Conservation (phyloP, 2,113 vertebrate genomes). For the Quiscalus mexicanus region DNA sequence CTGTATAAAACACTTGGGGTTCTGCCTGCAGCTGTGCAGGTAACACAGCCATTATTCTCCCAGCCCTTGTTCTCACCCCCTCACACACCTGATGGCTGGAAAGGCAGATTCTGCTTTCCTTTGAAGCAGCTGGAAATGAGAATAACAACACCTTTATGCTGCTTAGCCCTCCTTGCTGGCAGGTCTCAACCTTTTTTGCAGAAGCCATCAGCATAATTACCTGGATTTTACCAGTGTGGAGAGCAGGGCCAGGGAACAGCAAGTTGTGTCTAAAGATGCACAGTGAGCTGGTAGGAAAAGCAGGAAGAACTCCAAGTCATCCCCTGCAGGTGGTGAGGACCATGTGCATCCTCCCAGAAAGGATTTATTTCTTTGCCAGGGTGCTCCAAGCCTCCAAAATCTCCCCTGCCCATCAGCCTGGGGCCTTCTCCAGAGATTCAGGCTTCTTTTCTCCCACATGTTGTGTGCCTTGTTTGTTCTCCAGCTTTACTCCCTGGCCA, state of each 20-base stretch:
- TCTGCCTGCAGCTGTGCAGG: slow-evolving; percentile 7
- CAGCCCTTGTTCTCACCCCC: neutral
- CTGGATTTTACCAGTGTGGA: neutral
- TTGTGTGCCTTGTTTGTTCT: neutral
- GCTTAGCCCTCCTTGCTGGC: neutral
- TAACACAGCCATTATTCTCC: neutral
- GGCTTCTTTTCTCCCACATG: neutral
- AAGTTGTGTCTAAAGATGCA: neutral
- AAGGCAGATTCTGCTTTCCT: neutral
- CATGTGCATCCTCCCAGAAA: neutral
- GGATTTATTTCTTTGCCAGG: neutral
- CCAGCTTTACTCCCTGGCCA: neutral
- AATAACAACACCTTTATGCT: neutral
- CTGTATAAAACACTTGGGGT: neutral
- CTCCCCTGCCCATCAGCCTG: neutral
- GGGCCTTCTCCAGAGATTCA: neutral
- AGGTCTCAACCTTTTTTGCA: neutral
- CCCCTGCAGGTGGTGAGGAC: neutral
- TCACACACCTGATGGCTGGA: neutral
- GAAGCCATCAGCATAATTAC: neutral
- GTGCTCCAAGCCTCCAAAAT: neutral
- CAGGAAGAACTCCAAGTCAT: neutral
- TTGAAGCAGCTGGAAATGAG: slow-evolving; percentile 2
- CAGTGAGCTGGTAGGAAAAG: neutral
- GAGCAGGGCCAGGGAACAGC: neutral